phyloP scores from a whole-genome alignment of 1,140 invertebrate species.

The Aradophagus sp. region DNA sequence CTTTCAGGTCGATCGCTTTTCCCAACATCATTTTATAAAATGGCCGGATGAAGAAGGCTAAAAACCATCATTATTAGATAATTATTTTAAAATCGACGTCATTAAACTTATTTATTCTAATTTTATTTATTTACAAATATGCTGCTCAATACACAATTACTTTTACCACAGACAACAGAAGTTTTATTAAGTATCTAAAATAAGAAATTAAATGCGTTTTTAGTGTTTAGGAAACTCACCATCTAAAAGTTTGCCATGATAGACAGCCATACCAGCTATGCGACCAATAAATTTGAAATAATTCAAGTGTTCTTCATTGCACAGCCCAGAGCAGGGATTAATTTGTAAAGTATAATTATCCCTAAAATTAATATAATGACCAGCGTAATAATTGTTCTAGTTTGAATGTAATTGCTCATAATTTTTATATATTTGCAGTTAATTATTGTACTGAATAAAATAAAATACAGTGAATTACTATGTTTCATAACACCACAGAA shows the following conservation, averaged over 20 bases:
- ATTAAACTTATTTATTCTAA: neutral
- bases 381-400: no score
- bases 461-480: no score
- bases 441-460: no score
- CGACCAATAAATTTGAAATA: conserved; percentile 99
- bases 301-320: conserved; percentile 97
- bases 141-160: no score
- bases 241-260: conserved; percentile 97
- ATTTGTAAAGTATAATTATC: conserved; percentile 99
- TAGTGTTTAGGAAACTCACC: conserved; percentile 79
- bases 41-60: conserved; percentile 98
- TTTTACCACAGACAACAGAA: no score
- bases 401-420: no score
- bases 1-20: conserved; percentile 94
- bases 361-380: conserved; percentile 76
- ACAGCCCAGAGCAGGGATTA: conserved; percentile 96
- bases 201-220: no score
- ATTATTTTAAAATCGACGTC: no score
- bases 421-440: no score
- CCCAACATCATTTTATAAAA: conserved; percentile 99
- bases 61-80: conserved; percentile 52
- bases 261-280: conserved; percentile 98
- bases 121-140: no score
- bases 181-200: no score
- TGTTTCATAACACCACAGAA: no score